A percentile compares a stretch with the other conserved stretches of the same genome.
These are phyloP conservation scores for Lagria hirta DNA, from an alignment of 2,888 invertebrate species.

Conservation along the genomic window DNA sequence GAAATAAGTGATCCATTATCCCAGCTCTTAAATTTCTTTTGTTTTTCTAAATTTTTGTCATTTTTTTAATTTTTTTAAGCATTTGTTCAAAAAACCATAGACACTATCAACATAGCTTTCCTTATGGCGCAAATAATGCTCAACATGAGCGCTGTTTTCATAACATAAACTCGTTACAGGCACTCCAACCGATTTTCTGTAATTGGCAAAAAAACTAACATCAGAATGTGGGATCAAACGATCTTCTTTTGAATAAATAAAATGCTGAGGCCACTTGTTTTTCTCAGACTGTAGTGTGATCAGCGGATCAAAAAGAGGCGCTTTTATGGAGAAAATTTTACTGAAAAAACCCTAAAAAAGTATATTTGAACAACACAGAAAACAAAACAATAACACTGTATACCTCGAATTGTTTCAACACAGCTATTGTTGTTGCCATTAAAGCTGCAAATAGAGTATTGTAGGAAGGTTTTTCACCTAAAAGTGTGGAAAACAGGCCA, in stretches of 20 bases:
- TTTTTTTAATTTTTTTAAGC: no score
- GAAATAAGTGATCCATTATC: no score
- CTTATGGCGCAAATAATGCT: slow-evolving; percentile 66
- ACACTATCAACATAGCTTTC: slow-evolving; percentile 63
- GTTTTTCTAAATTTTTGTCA: no score
- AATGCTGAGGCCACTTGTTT: slow-evolving; percentile 68
- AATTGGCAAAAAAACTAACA: slow-evolving; percentile 66
- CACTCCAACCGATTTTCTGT: slow-evolving; percentile 62
- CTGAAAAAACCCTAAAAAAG: slow-evolving; percentile 45
- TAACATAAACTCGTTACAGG: slow-evolving; percentile 64
- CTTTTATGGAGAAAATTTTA: slow-evolving; percentile 43
- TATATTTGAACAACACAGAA: neutral
- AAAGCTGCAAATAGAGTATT: no score
- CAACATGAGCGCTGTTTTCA: slow-evolving; percentile 73
- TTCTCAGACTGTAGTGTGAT: slow-evolving; percentile 61
- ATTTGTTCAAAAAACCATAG: slow-evolving; percentile 62
- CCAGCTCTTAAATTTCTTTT: no score
- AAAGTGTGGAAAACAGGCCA: no score
- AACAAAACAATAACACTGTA: no score
- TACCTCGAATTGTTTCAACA: no score
- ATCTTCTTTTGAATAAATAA: slow-evolving; percentile 72
- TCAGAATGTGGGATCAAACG: slow-evolving; percentile 71
- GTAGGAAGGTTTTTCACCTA: no score
- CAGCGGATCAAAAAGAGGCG: slow-evolving; percentile 60
- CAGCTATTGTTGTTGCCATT: no score